Evolutionary conservation across 1,140 invertebrate genomes (phyloP).

Genomic region (Panagrolaimus sp.): DNA sequence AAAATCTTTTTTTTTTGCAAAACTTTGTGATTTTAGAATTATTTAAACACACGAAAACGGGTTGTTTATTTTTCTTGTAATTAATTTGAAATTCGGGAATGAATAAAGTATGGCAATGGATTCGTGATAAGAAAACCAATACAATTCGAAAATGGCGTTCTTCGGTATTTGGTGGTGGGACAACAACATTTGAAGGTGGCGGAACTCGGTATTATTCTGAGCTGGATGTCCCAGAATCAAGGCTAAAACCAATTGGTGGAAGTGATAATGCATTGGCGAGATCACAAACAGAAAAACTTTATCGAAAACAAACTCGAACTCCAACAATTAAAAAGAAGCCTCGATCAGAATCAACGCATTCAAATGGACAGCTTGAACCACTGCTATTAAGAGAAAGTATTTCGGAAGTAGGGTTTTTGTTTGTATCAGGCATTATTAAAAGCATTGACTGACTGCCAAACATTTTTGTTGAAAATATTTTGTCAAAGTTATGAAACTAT

Average conservation of each 20-base stretch:
- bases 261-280: constrained; percentile 17
- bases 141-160: constrained; percentile 41
- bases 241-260: constrained; percentile 21
- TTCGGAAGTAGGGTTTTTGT: neutral
- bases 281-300: neutral
- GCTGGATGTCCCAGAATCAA: neutral
- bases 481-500: too few species aligned
- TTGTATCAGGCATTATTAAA: too few species aligned
- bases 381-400: neutral
- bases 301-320: constrained; percentile 2
- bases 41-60: too few species aligned
- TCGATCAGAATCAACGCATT: neutral
- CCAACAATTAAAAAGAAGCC: neutral
- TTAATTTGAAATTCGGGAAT: too few species aligned
- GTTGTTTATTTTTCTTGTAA: too few species aligned
- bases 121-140: constrained; percentile 35
- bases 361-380: neutral
- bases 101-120: constrained; percentile 40
- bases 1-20: too few species aligned
- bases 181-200: neutral
- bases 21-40: too few species aligned
- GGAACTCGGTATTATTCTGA: neutral
- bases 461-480: too few species aligned
- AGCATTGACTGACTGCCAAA: too few species aligned
- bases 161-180: constrained; percentile 3